Evolutionary conservation across 2,888 invertebrate genomes (phyloP).

Genomic region (Helobdella robusta): DNA sequence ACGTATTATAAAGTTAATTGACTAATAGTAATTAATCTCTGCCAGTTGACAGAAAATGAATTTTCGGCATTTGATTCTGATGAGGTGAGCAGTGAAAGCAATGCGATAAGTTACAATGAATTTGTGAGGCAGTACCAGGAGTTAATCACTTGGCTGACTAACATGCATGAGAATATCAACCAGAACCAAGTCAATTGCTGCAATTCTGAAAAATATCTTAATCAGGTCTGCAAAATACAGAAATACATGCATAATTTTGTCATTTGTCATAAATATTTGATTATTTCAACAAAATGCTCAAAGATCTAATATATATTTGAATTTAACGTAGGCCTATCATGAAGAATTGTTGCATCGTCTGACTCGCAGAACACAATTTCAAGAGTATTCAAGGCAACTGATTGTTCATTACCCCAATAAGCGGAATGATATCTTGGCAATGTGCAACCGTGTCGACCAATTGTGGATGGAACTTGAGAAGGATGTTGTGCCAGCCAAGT

Average conservation of each 20-base stretch:
- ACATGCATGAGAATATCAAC: constrained; percentile 1
- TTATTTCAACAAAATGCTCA: not conserved
- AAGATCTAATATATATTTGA: not conserved
- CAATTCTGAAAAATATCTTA: constrained; percentile 17
- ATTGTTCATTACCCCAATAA: not conserved
- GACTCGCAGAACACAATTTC: constrained; percentile 16
- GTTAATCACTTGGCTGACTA: not conserved
- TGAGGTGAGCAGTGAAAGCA: not conserved
- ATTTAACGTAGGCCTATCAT: constrained; percentile 12
- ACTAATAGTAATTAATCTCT: too few species aligned
- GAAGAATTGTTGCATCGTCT: constrained; percentile 18
- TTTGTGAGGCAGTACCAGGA: constrained; percentile 18
- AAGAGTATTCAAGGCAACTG: constrained; percentile 17
- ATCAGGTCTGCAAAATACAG: constrained; percentile 9
- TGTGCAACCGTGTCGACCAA: not conserved
- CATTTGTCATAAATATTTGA: not conserved
- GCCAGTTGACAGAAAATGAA: constrained; percentile 12
- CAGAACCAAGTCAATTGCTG: not conserved
- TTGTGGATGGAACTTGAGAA: constrained; percentile 14
- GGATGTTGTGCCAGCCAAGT: not conserved
- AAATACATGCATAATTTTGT: not conserved
- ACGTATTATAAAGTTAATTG: too few species aligned
- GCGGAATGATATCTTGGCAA: constrained; percentile 1
- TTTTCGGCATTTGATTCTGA: constrained; percentile 15
- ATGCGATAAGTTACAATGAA: constrained; percentile 16